Conservation (phyloP, 1,140 invertebrate genomes). For the Euschistus heros region DNA sequence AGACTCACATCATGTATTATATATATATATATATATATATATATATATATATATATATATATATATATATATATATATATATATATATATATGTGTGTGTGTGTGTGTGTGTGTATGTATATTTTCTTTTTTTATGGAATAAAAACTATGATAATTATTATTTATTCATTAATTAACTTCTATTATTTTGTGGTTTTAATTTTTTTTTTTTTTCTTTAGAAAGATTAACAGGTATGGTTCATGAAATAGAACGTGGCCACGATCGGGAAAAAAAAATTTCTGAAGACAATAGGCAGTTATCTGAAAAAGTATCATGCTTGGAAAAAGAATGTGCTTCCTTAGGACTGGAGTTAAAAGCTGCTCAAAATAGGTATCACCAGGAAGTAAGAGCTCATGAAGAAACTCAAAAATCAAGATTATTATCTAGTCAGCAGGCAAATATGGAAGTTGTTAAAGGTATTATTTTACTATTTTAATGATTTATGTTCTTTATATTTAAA, state of each 20-base stretch:
- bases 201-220: conserved; percentile 33
- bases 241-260: conserved; percentile 61
- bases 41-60: too few relatives aligned
- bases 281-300: conserved; percentile 64
- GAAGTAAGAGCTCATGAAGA: conserved; percentile 82
- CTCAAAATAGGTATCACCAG: conserved; percentile 77
- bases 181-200: neutral
- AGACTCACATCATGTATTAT: too few relatives aligned
- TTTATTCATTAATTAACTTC: too few relatives aligned
- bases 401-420: conserved; percentile 66
- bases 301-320: conserved; percentile 65
- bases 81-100: too few relatives aligned
- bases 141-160: too few relatives aligned
- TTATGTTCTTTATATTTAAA: neutral
- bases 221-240: conserved; percentile 45
- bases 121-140: too few relatives aligned
- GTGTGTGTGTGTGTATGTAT: too few relatives aligned
- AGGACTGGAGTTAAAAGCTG: conserved; percentile 74
- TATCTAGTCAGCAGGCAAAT: conserved; percentile 80
- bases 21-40: too few relatives aligned
- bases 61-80: too few relatives aligned
- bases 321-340: conserved; percentile 84
- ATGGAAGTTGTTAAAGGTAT: conserved; percentile 80
- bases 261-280: conserved; percentile 58
- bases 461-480: conserved; percentile 35